Evolutionary conservation across 1,140 invertebrate species (phyloP), one percentile per base, ranked within the genome.

Genomic region (Onthophagus taurus): DNA sequence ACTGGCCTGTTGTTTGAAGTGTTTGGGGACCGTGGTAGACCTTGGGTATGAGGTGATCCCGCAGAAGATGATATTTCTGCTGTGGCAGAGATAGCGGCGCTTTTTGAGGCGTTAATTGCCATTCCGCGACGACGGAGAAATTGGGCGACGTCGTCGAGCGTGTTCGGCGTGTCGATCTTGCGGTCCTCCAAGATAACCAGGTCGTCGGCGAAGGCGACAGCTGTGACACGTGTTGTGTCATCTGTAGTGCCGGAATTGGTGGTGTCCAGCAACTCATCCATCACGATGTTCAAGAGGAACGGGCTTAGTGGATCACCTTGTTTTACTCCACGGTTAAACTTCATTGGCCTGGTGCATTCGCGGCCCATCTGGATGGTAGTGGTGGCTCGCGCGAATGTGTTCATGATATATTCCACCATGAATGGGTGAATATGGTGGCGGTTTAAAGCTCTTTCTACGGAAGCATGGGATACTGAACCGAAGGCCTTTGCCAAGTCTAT

Each of bases 301-400:
- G 67, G 66, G 0, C 61, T 65, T 3, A 72, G 51, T 0, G 68
- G 65, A 33, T 72, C 69, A 0, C 71, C 70, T 37, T 72, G 70
- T 30, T 67, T 61, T 2, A 72, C 68, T 1, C 68, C 69, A 18
- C 54, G 47, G 16, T 50, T 47, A 1, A 50, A 48, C 13, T n/a
- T 36, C 4, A 57, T 52, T 47, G 46, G 49, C 8, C 20, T 18
- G 33, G 50, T 54, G n/a, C 18, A 29, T 1, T 45, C 18, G 0
- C 41, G 42, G 14, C 47, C 42, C 0, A 57, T 52, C 19, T 35
- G 36, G 17, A 42, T 48, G 8, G 57, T 59, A 1, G 45, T 38
- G 2, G 11, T 8, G 14, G 54, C 45, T 31, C 46, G 37, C 0
- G 33, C 13, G 29, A 61, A 55, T 5, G 53, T 18, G n/a, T 42